Conservation (phyloP, 1,140 invertebrate genomes). For the Anthonomus grandis region DNA sequence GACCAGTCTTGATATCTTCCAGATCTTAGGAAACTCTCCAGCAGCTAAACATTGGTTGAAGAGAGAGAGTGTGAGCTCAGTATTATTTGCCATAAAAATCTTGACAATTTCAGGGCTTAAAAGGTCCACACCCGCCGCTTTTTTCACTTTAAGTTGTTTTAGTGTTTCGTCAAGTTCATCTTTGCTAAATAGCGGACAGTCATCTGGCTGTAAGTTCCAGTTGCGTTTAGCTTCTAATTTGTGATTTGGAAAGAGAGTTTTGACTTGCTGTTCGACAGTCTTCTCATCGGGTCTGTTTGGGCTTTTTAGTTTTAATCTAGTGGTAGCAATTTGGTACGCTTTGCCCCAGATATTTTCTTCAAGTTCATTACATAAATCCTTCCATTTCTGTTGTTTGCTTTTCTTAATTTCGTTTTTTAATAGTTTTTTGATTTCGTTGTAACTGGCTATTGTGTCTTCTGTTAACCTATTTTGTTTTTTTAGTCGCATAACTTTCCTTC, state of each 20-base stretch:
- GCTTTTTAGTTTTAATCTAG: too few species aligned
- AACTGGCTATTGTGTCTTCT: too few species aligned
- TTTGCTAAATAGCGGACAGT: too few species aligned
- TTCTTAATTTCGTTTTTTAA: background rate
- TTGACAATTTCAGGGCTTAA: conserved; percentile 2
- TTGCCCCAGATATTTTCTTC: background rate
- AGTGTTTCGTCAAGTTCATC: background rate
- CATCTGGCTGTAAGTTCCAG: too few species aligned
- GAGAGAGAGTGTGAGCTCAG: too few species aligned
- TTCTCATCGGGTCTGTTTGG: too few species aligned
- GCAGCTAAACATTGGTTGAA: background rate
- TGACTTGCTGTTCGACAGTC: too few species aligned
- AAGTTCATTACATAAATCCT: background rate
- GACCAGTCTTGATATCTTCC: conserved; percentile 12
- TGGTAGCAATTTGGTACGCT: background rate
- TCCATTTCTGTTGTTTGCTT: background rate
- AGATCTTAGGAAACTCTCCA: conserved; percentile 10
- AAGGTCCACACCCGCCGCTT: background rate
- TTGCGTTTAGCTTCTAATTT: too few species aligned
- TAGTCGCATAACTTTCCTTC: too few species aligned
- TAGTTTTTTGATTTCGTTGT: background rate
- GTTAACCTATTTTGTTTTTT: too few species aligned
- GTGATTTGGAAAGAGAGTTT: too few species aligned
- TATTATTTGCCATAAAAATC: too few species aligned
- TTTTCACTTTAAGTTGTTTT: conserved; percentile 1